A percentile compares a stretch with the other conserved stretches of the same genome.
These are phyloP conservation scores for Kuschelorhynchus macadamiae DNA, from an alignment of 2,888 invertebrate species.

Conservation along the genomic window DNA sequence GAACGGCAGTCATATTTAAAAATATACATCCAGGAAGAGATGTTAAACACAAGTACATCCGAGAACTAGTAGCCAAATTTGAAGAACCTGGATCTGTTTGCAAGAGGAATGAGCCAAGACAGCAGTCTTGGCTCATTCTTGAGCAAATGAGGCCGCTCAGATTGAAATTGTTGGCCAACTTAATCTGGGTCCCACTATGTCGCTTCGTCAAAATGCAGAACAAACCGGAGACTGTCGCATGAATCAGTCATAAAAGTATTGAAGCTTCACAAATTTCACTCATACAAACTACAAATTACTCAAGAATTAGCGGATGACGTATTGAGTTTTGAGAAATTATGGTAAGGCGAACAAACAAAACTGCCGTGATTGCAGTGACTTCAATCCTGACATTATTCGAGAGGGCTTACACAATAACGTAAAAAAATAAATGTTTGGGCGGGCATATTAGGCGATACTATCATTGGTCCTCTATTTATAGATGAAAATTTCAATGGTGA, in stretches of 20 bases:
- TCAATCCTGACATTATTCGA: too few species aligned
- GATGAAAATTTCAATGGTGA: too few species aligned
- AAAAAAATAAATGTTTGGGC: too few species aligned
- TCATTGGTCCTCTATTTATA: too few species aligned
- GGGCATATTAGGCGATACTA: too few species aligned
- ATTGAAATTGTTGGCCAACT: constrained; percentile 12
- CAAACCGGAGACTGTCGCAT: too few species aligned
- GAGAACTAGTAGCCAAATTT: constrained; percentile 7
- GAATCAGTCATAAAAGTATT: constrained; percentile 11
- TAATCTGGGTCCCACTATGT: constrained; percentile 13
- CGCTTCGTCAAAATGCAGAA: constrained; percentile 8
- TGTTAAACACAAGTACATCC: constrained; percentile 1
- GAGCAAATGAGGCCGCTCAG: constrained; percentile 3
- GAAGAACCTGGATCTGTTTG: constrained; percentile 2
- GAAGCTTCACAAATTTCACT: constrained; percentile 7
- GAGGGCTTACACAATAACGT: too few species aligned
- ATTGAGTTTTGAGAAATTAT: constrained; percentile 10
- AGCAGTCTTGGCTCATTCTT: too few species aligned
- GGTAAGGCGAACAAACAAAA: too few species aligned
- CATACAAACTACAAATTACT: constrained; percentile 10
- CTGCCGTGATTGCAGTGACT: too few species aligned
- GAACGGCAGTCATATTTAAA: background rate
- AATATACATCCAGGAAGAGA: background rate
- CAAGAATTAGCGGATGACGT: constrained; percentile 18
- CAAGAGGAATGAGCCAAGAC: background rate